A percentile compares a stretch with the other conserved stretches of the same genome.
Evolutionary conservation across 2,888 invertebrate species (phyloP).

Genomic region (Lasioglossum marginatum): DNA sequence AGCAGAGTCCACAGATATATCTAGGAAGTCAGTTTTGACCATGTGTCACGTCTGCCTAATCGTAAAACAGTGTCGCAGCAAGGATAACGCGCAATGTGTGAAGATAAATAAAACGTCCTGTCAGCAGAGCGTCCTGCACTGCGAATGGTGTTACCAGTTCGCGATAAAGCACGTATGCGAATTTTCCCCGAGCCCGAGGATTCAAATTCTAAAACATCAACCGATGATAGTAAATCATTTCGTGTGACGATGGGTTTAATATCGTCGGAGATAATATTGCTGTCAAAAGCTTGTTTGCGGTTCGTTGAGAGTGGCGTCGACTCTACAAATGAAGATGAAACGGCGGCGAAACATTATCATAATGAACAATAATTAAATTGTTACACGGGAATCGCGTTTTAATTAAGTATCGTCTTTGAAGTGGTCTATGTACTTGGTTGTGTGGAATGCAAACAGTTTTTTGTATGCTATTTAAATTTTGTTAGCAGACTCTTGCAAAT

Average conservation of each 20-base stretch:
- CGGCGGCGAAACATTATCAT: neutral
- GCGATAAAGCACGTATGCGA: conserved; percentile 59
- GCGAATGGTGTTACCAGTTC: conserved; percentile 34
- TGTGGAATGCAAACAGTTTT: neutral
- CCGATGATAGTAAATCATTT: neutral
- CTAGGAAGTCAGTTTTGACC: neutral
- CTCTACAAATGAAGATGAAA: neutral
- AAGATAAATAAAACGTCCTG: conserved; percentile 55
- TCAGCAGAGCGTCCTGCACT: conserved; percentile 35
- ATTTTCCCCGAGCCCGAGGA: conserved; percentile 11
- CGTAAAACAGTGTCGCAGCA: conserved; percentile 21
- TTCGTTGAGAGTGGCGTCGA: neutral
- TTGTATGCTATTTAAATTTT: neutral
- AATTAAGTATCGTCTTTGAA: neutral
- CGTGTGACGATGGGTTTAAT: conserved; percentile 6
- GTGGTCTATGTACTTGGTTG: neutral
- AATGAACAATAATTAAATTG: neutral
- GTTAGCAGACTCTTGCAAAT: no score
- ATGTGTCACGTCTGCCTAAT: conserved; percentile 19
- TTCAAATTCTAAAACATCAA: conserved; percentile 26
- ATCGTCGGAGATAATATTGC: neutral
- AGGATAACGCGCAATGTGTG: conserved; percentile 25
- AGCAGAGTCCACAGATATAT: neutral
- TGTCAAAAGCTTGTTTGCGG: neutral
- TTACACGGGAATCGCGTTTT: neutral